Base-by-base conservation (phyloP, 30 jellyfish, hydroid and myxozoan species). In the Haliclystus octoradiatus region DNA sequence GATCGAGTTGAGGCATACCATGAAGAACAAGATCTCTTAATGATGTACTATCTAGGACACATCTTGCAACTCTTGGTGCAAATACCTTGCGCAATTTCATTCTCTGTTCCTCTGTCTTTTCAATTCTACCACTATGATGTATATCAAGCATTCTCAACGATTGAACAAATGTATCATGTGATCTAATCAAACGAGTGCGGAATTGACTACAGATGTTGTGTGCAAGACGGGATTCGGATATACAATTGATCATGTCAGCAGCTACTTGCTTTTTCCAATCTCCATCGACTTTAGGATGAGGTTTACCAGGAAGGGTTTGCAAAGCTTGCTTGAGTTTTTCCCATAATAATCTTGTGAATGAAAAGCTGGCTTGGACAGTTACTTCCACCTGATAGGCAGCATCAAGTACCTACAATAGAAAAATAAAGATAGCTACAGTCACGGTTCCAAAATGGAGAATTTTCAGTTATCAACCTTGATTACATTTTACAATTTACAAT, bases 351-450 rank as follows among this genome's bases (percentile, higher is more conserved):
- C 98, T 91, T 12, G 98, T 89, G 65, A 89, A 89, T 2, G 98
- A 81, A 76, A 89, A 89, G 50, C 98, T 89, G 5, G 98, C 98
- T 69, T 89, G 95, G 3, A 89, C 98, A 15, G 98, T 89, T 57
- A 89, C 98, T 68, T 89, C 98, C 1, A 89, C 98, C 65, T 89
- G 98, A 60, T 89, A 89, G 24, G 98, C 98, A 33, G 98, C 98
- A 69, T 89, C 98, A 34, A 89, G 61, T 31, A 89, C 98, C 98
- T 89, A 68, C 13, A 40, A 29, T 50, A 19, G 34, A 60, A 22
- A 2, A 65, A 2, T 30, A 25, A 5, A 15, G 24, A 66, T 22
- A 64, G 28, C 22, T 7, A 26, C 19, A 40, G 19, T 40, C 57
- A 40, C 19, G 14, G 9, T 40, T 9, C 57, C 19, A 40, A 40